These are phyloP conservation scores for Siphamia tubifer DNA, from an alignment of 2,113 vertebrate genomes.

Conservation along the genomic window DNA sequence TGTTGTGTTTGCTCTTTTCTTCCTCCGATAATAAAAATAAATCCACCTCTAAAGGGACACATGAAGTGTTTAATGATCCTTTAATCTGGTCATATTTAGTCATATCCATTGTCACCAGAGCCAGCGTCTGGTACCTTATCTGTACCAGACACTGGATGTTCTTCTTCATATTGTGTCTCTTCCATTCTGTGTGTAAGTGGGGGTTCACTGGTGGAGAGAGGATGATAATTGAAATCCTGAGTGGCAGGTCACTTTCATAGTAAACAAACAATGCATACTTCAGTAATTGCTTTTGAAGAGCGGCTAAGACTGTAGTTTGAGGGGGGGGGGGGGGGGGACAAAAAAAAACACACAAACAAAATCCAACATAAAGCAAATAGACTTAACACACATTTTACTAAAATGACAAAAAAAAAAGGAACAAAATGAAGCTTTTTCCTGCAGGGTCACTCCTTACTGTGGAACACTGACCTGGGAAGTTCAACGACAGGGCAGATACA, in stretches of 20 bases:
- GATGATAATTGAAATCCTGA: slow-evolving; percentile 70
- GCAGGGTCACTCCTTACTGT: slow-evolving; percentile 47
- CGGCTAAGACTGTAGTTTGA: not conserved
- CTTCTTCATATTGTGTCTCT: slow-evolving; percentile 6
- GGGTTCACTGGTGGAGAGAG: slow-evolving; percentile 29
- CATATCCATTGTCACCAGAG: slow-evolving; percentile 21
- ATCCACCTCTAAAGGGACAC: not conserved
- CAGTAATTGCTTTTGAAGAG: slow-evolving; percentile 64
- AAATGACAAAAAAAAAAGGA: not conserved
- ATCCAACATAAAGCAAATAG: not conserved
- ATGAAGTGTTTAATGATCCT: slow-evolving; percentile 16
- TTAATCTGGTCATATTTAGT: slow-evolving; percentile 35
- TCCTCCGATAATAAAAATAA: not conserved
- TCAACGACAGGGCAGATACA: slow-evolving; percentile 47
- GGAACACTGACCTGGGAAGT: slow-evolving; percentile 42
- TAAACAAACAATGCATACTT: slow-evolving; percentile 58
- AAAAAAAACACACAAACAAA: not conserved
- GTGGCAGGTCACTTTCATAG: slow-evolving; percentile 64
- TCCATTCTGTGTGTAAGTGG: not conserved
- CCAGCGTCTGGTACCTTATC: slow-evolving; percentile 31
- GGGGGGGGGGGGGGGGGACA: too few relatives aligned
- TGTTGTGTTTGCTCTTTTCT: not conserved
- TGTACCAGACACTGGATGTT: slow-evolving; percentile 9
- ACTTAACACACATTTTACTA: not conserved
- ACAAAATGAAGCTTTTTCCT: slow-evolving; percentile 23